Evolutionary conservation across 2,797 vertebrate genomes (phyloP).

Genomic region (Oryzias sinensis): DNA sequence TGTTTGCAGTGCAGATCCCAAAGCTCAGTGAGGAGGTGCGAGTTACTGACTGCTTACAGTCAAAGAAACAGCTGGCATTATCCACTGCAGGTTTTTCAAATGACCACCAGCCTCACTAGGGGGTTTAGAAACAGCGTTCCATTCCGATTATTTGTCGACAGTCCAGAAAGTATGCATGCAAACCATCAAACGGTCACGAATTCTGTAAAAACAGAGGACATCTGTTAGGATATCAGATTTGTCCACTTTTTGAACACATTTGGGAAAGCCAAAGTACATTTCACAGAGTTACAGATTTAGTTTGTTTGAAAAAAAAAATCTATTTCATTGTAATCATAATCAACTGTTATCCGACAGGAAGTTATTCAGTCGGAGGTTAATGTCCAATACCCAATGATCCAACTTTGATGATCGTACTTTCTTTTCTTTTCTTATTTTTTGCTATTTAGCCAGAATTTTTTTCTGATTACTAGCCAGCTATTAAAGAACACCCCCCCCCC

Average conservation of each 20-base stretch:
- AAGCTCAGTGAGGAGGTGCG: slow-evolving; percentile 31
- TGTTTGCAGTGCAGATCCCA: slow-evolving; percentile 29
- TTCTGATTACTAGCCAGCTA: too few relatives aligned
- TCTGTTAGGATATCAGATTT: slow-evolving; percentile 14
- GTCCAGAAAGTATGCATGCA: slow-evolving; percentile 31
- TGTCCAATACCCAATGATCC: too few relatives aligned
- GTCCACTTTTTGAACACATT: neutral
- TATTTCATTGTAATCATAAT: too few relatives aligned
- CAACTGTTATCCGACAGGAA: too few relatives aligned
- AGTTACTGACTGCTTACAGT: slow-evolving; percentile 43
- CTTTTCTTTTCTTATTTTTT: too few relatives aligned
- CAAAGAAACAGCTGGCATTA: slow-evolving; percentile 41
- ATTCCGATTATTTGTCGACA: slow-evolving; percentile 43
- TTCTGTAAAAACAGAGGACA: slow-evolving; percentile 49
- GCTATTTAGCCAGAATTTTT: too few relatives aligned
- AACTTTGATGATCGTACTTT: too few relatives aligned
- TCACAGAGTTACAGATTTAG: too few relatives aligned
- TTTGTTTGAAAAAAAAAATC: too few relatives aligned
- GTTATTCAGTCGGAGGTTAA: too few relatives aligned
- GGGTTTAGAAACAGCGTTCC: slow-evolving; percentile 45
- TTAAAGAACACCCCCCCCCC: too few relatives aligned
- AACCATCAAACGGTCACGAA: slow-evolving; percentile 23
- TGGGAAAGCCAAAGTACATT: too few relatives aligned
- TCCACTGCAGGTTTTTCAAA: slow-evolving; percentile 49
- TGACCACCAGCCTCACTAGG: slow-evolving; percentile 26